Evolutionary conservation across 2,113 vertebrate species (phyloP).

Genomic region (Sciurus niger): DNA sequence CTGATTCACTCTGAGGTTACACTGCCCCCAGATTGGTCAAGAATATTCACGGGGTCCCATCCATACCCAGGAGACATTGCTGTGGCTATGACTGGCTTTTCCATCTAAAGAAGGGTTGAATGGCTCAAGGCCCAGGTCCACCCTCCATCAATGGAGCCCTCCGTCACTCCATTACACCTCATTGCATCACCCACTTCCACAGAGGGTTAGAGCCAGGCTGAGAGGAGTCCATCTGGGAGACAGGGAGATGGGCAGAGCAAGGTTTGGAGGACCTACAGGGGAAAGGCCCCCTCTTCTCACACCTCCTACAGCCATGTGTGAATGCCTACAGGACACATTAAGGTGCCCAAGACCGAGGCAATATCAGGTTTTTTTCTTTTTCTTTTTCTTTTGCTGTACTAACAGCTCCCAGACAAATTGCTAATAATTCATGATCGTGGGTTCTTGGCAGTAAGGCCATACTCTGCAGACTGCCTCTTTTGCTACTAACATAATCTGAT

Average conservation of each 20-base stretch:
- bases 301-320: background rate
- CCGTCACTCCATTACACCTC: background rate
- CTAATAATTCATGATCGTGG: slow-evolving; percentile 83
- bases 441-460: slow-evolving; percentile 67
- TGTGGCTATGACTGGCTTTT: background rate
- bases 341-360: slow-evolving; percentile 64
- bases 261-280: background rate
- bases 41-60: background rate
- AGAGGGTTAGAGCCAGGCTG: background rate
- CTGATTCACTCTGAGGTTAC: background rate
- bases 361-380: slow-evolving; percentile 61
- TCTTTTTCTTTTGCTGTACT: slow-evolving; percentile 64
- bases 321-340: background rate
- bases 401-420: slow-evolving; percentile 84
- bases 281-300: background rate
- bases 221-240: background rate
- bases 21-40: background rate
- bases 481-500: slow-evolving; percentile 74
- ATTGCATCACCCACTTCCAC: background rate
- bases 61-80: background rate
- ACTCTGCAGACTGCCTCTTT: slow-evolving; percentile 68
- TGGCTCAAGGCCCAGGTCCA: background rate
- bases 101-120: background rate
- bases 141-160: background rate
- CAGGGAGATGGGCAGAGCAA: background rate